Percentiles rank a stretch among this genome's conserved stretches.
Evolutionary conservation across 2,888 invertebrate genomes (phyloP).

Genomic region (Acleris emargana): DNA sequence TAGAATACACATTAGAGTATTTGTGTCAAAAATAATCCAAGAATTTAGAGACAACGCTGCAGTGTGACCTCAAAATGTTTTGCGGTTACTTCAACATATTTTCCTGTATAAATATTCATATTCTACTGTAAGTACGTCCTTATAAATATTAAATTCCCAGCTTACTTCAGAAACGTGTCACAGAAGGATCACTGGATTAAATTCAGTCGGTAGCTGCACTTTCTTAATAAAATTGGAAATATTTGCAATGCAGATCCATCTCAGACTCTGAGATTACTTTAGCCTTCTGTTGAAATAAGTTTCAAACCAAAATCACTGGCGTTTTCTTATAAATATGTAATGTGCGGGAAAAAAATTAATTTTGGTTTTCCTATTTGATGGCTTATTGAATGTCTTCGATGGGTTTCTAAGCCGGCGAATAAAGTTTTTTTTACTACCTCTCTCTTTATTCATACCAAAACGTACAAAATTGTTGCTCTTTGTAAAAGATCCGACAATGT

Average conservation of each 20-base stretch:
- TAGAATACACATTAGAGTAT: no score
- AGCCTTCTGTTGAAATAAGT: slow-evolving; percentile 52
- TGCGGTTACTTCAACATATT: not conserved
- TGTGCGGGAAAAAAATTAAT: slow-evolving; percentile 31
- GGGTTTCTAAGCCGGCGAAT: no score
- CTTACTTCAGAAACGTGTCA: slow-evolving; percentile 61
- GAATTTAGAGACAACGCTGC: no score
- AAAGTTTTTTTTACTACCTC: no score
- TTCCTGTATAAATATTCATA: not conserved
- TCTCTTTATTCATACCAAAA: no score
- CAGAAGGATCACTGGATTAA: slow-evolving; percentile 51
- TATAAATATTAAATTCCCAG: not conserved
- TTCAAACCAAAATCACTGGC: slow-evolving; percentile 44
- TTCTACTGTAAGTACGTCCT: not conserved
- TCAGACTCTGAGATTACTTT: slow-evolving; percentile 59
- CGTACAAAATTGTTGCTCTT: no score
- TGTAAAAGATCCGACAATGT: no score
- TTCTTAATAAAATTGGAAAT: slow-evolving; percentile 71
- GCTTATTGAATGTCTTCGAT: not conserved
- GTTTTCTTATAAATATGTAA: slow-evolving; percentile 41
- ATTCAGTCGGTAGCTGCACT: slow-evolving; percentile 66
- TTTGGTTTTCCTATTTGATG: slow-evolving; percentile 25
- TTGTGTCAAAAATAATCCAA: no score
- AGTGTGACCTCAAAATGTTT: no score
- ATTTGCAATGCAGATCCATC: slow-evolving; percentile 73